Base-by-base conservation (phyloP, 2,113 vertebrate species). In the Callocephalon fimbriatum region DNA sequence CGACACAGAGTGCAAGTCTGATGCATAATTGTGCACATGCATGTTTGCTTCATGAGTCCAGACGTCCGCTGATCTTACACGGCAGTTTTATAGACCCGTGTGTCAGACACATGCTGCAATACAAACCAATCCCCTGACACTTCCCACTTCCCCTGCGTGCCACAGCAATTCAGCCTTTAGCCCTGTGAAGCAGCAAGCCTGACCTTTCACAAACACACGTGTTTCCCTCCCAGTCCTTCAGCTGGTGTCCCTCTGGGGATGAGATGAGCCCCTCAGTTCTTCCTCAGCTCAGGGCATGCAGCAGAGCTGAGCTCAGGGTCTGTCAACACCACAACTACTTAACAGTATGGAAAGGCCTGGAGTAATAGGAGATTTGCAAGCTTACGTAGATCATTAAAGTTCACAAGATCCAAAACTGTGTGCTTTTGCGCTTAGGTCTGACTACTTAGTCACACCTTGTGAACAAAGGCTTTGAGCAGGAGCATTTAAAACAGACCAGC, bases 1-100 rank as follows among this genome's bases (percentile, higher is more conserved):
- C 81, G 4, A 40, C 83, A 71, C 74, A 74, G 87, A 89, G 92
- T 40, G 83, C 85, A 94, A 88, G 70, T 67, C 2, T 61, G 92
- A 62, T 72, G 76, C 3, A 2, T 18, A 89, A 59, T 35, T 78
- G 62, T 58, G 85, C 94, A 86, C 94, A 79, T 5, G 90, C 90
- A 7, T 95, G 92, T 97, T 98, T 95, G 92, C 96, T 96, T 93
- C 93, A 63, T 74, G 96, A 96, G 92, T 21, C 89, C 86, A 59
- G 93, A 88, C 95, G 93, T 71, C 90, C 50, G 12, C 95, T 96
- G 96, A 96, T 95, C 95, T 22, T 68, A 87, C 83, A 56, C 10
- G 91, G 97, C 75, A 90, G 68, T 97, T 97, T 81, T 37, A 83
- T 42, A 90, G 88, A 95, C 88, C 37, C 91, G 86, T 19, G 75